These are phyloP conservation scores for Melanotaenia nigrans DNA, from an alignment of 2,797 vertebrate genomes.

Conservation along the genomic window DNA sequence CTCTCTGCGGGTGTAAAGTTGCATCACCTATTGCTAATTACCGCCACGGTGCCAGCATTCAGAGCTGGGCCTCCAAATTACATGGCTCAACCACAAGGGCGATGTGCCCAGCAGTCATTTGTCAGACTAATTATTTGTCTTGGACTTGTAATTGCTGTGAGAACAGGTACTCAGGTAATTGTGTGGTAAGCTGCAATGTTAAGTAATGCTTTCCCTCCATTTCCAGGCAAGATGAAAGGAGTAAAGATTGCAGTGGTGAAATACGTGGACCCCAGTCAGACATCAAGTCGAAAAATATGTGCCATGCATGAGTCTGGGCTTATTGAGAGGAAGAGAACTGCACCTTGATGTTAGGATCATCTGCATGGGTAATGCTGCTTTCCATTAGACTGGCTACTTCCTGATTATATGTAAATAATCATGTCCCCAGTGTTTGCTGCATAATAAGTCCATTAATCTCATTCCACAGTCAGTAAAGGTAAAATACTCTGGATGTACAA, in stretches of 20 bases:
- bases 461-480: conserved; percentile 53
- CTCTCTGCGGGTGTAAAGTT: conserved; percentile 75
- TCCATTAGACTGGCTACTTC: conserved; percentile 61
- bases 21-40: conserved; percentile 82
- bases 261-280: conserved; percentile 59
- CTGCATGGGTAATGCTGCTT: conserved; percentile 59
- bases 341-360: conserved; percentile 71
- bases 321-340: conserved; percentile 49
- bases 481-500: conserved; percentile 47
- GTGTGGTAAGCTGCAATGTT: conserved; percentile 81
- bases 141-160: conserved; percentile 83
- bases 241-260: conserved; percentile 63
- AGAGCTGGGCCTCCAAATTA: conserved; percentile 81
- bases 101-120: conserved; percentile 85
- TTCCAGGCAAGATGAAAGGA: conserved; percentile 75
- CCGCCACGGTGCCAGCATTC: conserved; percentile 74
- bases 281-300: conserved; percentile 73
- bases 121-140: conserved; percentile 88
- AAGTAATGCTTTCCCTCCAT: conserved; percentile 80
- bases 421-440: conserved; percentile 55
- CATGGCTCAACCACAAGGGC: conserved; percentile 84
- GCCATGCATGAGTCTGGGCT: conserved; percentile 39
- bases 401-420: conserved; percentile 70
- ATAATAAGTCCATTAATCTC: conserved; percentile 72
- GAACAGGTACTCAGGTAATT: conserved; percentile 86